These are phyloP conservation scores for Muschampia plurimacula DNA, from an alignment of 2,888 invertebrate species.

Conservation along the genomic window DNA sequence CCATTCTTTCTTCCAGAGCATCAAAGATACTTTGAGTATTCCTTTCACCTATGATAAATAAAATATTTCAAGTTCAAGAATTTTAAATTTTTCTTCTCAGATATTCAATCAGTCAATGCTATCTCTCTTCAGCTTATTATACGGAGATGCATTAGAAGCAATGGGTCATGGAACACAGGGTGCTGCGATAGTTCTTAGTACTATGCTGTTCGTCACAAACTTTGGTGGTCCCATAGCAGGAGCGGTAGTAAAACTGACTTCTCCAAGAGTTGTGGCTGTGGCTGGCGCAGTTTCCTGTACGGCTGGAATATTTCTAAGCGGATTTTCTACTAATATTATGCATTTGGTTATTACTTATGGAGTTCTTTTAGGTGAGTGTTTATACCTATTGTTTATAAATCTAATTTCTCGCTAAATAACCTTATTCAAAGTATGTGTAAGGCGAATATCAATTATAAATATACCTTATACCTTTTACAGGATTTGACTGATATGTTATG, in stretches of 20 bases:
- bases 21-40: not conserved
- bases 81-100: slow-evolving; percentile 63
- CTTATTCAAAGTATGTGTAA: too few species aligned
- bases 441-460: too few species aligned
- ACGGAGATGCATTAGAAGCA: slow-evolving; percentile 87
- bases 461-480: too few species aligned
- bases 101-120: slow-evolving; percentile 90
- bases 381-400: not conserved
- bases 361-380: slow-evolving; percentile 68
- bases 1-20: not conserved
- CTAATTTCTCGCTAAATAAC: too few species aligned
- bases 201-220: slow-evolving; percentile 88
- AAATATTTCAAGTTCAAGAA: not conserved
- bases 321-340: slow-evolving; percentile 73
- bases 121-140: slow-evolving; percentile 89
- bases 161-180: slow-evolving; percentile 88
- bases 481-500: too few species aligned
- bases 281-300: slow-evolving; percentile 71
- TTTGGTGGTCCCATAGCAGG: slow-evolving; percentile 90
- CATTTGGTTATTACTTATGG: slow-evolving; percentile 80
- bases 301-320: slow-evolving; percentile 75
- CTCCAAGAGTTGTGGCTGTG: slow-evolving; percentile 75
- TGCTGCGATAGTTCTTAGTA: slow-evolving; percentile 88
- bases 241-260: slow-evolving; percentile 85
- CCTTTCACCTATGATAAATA: not conserved